Conservation (phyloP, 1,140 invertebrate species). For the Colletes gigas region DNA sequence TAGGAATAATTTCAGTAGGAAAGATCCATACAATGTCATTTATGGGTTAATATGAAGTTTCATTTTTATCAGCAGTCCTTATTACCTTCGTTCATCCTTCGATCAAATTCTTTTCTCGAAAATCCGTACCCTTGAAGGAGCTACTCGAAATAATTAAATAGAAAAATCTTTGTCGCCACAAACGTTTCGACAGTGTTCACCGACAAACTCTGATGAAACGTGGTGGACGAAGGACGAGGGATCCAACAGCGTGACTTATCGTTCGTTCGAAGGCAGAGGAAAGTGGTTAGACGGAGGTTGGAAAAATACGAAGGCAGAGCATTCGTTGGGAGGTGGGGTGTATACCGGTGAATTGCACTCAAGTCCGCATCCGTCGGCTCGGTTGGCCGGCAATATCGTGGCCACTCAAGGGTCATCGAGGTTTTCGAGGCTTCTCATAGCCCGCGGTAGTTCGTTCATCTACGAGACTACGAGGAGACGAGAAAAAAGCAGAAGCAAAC, state of each 20-base stretch:
- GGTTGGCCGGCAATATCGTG: constrained; percentile 78
- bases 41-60: too few relatives aligned
- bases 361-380: constrained; percentile 71
- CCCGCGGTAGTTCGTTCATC: constrained; percentile 66
- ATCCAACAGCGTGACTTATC: constrained; percentile 9
- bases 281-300: constrained; percentile 67
- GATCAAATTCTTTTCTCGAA: too few relatives aligned
- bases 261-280: constrained; percentile 48
- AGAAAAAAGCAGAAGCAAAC: constrained; percentile 62
- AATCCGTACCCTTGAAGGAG: too few relatives aligned
- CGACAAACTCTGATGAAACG: not conserved
- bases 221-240: not conserved
- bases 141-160: too few relatives aligned
- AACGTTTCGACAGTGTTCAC: not conserved
- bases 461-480: constrained; percentile 68
- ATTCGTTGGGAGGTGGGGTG: constrained; percentile 14
- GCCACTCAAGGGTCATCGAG: constrained; percentile 80
- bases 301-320: constrained; percentile 65
- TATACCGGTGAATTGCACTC: constrained; percentile 78
- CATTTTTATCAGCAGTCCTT: too few relatives aligned
- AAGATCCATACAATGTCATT: too few relatives aligned
- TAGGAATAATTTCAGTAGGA: too few relatives aligned
- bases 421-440: constrained; percentile 74
- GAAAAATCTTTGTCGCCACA: too few relatives aligned
- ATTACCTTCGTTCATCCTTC: too few relatives aligned